Conservation (phyloP, 2,797 vertebrate genomes). For the Labroides dimidiatus region DNA sequence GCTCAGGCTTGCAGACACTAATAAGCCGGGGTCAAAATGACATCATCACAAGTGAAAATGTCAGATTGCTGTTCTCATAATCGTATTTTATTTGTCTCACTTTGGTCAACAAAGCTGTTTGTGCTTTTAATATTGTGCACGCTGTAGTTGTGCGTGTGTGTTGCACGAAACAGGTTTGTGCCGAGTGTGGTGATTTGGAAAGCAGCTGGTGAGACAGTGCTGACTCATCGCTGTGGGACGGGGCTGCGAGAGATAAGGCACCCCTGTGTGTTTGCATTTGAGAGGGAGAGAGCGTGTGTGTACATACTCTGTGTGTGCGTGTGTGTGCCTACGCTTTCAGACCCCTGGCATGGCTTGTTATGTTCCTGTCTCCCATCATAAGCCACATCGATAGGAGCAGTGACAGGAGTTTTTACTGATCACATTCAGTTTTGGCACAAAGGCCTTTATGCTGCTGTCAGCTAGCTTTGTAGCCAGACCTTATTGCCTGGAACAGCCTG, state of each 20-base stretch:
- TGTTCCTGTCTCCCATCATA: background rate
- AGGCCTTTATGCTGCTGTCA: slow-evolving; percentile 33
- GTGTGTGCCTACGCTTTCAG: background rate
- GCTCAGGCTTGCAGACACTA: background rate
- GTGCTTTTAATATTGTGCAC: slow-evolving; percentile 9
- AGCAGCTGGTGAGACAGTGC: slow-evolving; percentile 74
- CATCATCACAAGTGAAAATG: background rate
- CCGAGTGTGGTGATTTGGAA: slow-evolving; percentile 59
- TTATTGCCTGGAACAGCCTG: slow-evolving; percentile 13
- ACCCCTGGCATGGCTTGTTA: slow-evolving; percentile 12
- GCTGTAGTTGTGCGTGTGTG: background rate
- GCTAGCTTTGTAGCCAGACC: slow-evolving; percentile 3
- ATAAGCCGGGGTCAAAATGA: background rate
- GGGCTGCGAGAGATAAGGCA: slow-evolving; percentile 57
- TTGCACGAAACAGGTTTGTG: slow-evolving; percentile 1
- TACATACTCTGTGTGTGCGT: background rate
- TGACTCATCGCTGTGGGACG: slow-evolving; percentile 75
- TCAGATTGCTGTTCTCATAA: background rate
- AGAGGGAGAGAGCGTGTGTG: background rate
- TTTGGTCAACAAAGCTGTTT: slow-evolving; percentile 7
- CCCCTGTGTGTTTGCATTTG: slow-evolving; percentile 42
- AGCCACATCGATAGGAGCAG: slow-evolving; percentile 8
- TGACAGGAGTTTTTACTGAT: slow-evolving; percentile 50
- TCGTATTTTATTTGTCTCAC: slow-evolving; percentile 7
- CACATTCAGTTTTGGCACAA: slow-evolving; percentile 36